Percentiles rank a stretch among this genome's conserved stretches.
These are phyloP conservation scores for Syngnathus rostellatus DNA, from an alignment of 2,797 vertebrate genomes.

Conservation along the genomic window DNA sequence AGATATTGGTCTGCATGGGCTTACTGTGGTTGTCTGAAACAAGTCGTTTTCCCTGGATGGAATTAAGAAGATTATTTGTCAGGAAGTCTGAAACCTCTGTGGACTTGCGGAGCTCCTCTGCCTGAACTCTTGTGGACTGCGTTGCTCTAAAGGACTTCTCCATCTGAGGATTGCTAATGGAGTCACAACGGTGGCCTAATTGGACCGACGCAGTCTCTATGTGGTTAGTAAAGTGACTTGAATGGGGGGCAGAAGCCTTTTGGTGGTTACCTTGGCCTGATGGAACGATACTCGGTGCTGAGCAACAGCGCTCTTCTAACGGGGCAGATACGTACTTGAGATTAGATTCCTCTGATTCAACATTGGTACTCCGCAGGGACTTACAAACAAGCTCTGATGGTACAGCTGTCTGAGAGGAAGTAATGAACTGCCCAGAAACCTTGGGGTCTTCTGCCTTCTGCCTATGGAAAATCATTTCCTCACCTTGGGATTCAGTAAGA, in stretches of 20 bases:
- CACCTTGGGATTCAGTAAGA: slow-evolving; percentile 40
- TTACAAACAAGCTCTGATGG: slow-evolving; percentile 24
- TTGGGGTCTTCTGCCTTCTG: slow-evolving; percentile 29
- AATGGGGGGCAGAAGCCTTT: slow-evolving; percentile 15
- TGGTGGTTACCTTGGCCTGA: slow-evolving; percentile 14
- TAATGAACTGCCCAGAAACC: slow-evolving; percentile 23
- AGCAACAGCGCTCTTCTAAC: slow-evolving; percentile 16
- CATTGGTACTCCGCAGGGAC: slow-evolving; percentile 20
- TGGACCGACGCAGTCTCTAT: slow-evolving; percentile 18
- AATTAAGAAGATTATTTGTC: slow-evolving; percentile 26
- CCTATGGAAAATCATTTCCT: slow-evolving; percentile 37
- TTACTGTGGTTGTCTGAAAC: slow-evolving; percentile 13
- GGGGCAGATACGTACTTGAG: slow-evolving; percentile 13
- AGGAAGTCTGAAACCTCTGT: slow-evolving; percentile 14
- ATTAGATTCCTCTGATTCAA: slow-evolving; percentile 34
- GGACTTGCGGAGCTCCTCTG: slow-evolving; percentile 16
- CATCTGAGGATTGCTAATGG: slow-evolving; percentile 12
- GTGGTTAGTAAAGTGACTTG: slow-evolving; percentile 16
- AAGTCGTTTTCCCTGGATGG: slow-evolving; percentile 18
- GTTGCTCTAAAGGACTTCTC: slow-evolving; percentile 11
- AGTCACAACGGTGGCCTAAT: slow-evolving; percentile 19
- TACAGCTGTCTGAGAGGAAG: slow-evolving; percentile 26
- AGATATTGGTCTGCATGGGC: slow-evolving; percentile 18
- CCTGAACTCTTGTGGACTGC: slow-evolving; percentile 16
- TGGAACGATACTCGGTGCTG: slow-evolving; percentile 17